A percentile compares a stretch with the other conserved stretches of the same genome.
Evolutionary conservation across 2,113 vertebrate genomes (phyloP).

Genomic region (Periophthalmodon schlosseri): DNA sequence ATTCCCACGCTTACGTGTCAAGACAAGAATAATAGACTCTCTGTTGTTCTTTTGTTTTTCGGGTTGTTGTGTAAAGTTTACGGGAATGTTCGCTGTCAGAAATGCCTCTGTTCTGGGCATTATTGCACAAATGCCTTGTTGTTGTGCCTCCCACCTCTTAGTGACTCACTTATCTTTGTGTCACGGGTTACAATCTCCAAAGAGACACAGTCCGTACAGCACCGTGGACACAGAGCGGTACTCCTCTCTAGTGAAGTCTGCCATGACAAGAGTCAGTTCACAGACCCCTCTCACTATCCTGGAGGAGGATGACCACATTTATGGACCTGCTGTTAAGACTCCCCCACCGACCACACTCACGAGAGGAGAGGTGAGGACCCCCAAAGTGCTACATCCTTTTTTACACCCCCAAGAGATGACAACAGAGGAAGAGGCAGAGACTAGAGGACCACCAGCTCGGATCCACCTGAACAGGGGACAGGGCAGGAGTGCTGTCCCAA

Average conservation of each 20-base stretch:
- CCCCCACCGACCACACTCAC: constrained; percentile 39
- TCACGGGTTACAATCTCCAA: constrained; percentile 57
- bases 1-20: not conserved
- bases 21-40: not conserved
- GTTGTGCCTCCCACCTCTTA: constrained; percentile 26
- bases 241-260: constrained; percentile 81
- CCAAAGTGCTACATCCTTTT: constrained; percentile 77
- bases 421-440: constrained; percentile 41
- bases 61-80: not conserved
- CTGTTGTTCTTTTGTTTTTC: not conserved
- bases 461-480: constrained; percentile 67
- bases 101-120: constrained; percentile 30
- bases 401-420: constrained; percentile 65
- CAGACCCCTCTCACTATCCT: constrained; percentile 82
- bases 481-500: constrained; percentile 66
- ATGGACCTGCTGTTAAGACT: constrained; percentile 79
- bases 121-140: constrained; percentile 34
- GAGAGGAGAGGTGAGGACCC: constrained; percentile 43
- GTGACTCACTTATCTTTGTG: constrained; percentile 70
- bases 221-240: constrained; percentile 84
- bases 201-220: constrained; percentile 83
- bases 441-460: constrained; percentile 65
- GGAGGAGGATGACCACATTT: constrained; percentile 81
- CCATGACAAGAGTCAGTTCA: constrained; percentile 75
- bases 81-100: constrained; percentile 61